phyloP scores from a whole-genome alignment of 2,888 invertebrate genomes.

The Aleiodes leptofemur region DNA sequence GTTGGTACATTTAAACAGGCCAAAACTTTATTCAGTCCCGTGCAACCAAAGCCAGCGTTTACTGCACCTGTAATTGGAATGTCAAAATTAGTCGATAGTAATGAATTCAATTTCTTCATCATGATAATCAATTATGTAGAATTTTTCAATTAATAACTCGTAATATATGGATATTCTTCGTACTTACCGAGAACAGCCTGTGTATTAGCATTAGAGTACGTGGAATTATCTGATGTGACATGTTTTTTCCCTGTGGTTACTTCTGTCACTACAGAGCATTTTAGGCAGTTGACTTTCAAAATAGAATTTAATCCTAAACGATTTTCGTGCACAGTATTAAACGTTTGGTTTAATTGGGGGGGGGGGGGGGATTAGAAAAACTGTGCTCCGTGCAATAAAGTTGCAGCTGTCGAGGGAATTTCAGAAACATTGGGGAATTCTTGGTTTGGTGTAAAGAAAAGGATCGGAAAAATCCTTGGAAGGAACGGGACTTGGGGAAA shows the following conservation, averaged over 20 bases:
- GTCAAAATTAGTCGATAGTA: not conserved
- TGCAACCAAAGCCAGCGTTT: constrained; percentile 49
- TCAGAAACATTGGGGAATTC: no score
- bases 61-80: constrained; percentile 39
- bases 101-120: not conserved
- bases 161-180: not conserved
- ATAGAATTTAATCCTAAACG: no score
- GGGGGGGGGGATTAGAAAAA: no score
- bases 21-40: constrained; percentile 52
- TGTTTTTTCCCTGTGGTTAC: constrained; percentile 37
- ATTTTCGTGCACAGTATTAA: no score
- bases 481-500: no score
- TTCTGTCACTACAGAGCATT: constrained; percentile 31
- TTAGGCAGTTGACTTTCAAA: constrained; percentile 15
- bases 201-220: constrained; percentile 45
- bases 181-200: constrained; percentile 48
- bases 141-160: not conserved
- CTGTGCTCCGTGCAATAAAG: no score
- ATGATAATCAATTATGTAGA: no score
- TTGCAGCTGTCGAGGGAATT: no score
- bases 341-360: no score
- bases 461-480: no score
- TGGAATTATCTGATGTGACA: constrained; percentile 19
- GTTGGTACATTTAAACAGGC: constrained; percentile 51
- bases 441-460: no score